These are phyloP conservation scores for Gallinago nigripennis DNA, from an alignment of 2,797 vertebrate genomes.

Conservation along the genomic window DNA sequence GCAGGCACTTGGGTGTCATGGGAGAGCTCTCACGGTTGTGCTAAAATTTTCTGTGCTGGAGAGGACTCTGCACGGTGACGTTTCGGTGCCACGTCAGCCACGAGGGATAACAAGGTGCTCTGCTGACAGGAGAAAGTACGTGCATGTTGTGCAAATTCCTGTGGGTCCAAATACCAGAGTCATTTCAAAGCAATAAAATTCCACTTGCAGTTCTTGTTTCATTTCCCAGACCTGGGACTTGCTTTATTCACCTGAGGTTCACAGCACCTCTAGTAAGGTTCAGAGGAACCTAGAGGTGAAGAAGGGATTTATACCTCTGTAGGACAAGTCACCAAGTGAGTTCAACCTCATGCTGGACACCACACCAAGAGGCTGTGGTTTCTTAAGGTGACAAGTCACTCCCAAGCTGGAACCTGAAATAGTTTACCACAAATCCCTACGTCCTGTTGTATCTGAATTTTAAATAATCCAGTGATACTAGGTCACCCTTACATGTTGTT, in stretches of 20 bases:
- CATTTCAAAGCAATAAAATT: neutral
- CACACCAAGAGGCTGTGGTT: neutral
- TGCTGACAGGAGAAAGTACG: neutral
- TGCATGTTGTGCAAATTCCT: neutral
- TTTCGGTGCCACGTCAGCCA: neutral
- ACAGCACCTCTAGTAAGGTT: neutral
- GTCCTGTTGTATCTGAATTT: neutral
- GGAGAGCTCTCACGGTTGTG: neutral
- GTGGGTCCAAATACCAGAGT: neutral
- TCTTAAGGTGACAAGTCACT: neutral
- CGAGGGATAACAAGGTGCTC: neutral
- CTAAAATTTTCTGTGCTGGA: neutral
- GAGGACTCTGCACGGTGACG: neutral
- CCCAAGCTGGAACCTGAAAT: neutral
- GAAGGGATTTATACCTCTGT: neutral
- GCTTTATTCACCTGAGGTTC: neutral
- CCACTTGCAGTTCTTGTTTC: constrained; percentile 3
- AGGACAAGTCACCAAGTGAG: neutral
- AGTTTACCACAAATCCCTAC: neutral
- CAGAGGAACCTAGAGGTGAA: neutral
- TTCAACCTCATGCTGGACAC: neutral
- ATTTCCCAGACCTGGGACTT: neutral
- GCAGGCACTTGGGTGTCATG: neutral
- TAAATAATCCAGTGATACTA: neutral
- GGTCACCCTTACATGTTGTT: neutral